These are phyloP conservation scores for Strigamia maritima DNA, from an alignment of 2,888 invertebrate species.

Conservation along the genomic window DNA sequence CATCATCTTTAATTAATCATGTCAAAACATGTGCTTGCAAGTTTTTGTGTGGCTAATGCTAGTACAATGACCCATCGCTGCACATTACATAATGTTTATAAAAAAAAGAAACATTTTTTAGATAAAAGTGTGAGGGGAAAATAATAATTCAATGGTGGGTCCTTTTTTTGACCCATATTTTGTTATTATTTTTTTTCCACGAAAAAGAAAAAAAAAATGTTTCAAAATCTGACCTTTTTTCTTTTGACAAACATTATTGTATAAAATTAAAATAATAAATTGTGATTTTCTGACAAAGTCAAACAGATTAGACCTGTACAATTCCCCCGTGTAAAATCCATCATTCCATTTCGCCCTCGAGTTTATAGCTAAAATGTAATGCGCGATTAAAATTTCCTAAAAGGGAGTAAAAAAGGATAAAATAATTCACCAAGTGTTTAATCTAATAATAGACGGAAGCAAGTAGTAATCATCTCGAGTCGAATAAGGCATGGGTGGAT, in stretches of 20 bases:
- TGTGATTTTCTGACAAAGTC: too few relatives aligned
- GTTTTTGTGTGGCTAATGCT: background rate
- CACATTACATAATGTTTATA: background rate
- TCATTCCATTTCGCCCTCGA: too few relatives aligned
- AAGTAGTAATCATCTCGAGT: slow-evolving; percentile 17
- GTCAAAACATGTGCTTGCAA: background rate
- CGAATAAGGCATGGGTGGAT: slow-evolving; percentile 13
- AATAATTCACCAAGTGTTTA: background rate
- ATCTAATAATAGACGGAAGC: slow-evolving; percentile 10
- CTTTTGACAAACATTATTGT: background rate
- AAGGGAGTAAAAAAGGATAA: background rate
- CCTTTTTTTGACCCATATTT: background rate
- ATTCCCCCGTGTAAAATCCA: too few relatives aligned
- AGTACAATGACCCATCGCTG: background rate
- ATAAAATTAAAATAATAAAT: too few relatives aligned
- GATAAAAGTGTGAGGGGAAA: background rate
- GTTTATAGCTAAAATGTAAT: too few relatives aligned
- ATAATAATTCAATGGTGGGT: background rate
- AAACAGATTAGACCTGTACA: too few relatives aligned
- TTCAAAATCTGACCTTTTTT: background rate
- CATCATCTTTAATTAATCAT: background rate
- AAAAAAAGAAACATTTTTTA: background rate
- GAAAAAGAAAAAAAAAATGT: background rate
- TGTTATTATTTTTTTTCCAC: background rate
- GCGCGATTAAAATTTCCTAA: too few relatives aligned